A percentile compares a stretch with the other conserved stretches of the same genome.
phyloP scores from a whole-genome alignment of 1,140 invertebrate species.

The Tetraneura akinire region DNA sequence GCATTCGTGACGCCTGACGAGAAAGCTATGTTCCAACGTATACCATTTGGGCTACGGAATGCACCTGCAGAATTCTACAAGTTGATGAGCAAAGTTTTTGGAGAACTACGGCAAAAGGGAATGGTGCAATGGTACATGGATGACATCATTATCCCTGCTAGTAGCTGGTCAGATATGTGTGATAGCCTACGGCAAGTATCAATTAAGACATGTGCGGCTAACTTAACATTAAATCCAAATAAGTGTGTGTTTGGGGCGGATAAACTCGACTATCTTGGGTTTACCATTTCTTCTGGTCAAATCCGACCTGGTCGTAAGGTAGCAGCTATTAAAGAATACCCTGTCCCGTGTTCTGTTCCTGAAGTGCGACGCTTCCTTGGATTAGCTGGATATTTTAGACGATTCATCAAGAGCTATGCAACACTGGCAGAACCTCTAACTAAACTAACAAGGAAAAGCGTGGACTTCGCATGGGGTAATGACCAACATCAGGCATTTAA shows the following conservation, averaged over 20 bases:
- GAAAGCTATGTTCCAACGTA: conserved; percentile 52
- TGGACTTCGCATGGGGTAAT: too few species aligned
- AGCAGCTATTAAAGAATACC: neutral
- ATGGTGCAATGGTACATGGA: neutral
- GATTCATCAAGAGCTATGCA: too few species aligned
- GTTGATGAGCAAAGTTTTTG: conserved; percentile 41
- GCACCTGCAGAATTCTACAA: conserved; percentile 35
- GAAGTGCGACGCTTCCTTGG: too few species aligned
- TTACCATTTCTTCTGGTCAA: neutral
- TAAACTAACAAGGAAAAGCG: too few species aligned
- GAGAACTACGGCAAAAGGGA: neutral
- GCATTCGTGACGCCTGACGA: conserved; percentile 52
- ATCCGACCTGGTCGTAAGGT: conserved; percentile 11
- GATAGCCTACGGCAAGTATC: neutral
- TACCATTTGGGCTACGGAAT: conserved; percentile 55
- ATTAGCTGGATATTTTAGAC: too few species aligned
- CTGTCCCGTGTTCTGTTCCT: too few species aligned
- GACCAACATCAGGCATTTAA: too few species aligned
- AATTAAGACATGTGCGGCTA: too few species aligned
- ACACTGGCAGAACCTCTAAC: too few species aligned
- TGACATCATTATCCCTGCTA: neutral
- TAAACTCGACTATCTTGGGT: conserved; percentile 18
- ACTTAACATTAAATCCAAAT: neutral
- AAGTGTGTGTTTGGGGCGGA: conserved; percentile 11
- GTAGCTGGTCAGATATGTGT: conserved; percentile 20